These are phyloP conservation scores for Disparrhopalites patrizii DNA, from an alignment of 2,888 invertebrate genomes.

Conservation along the genomic window DNA sequence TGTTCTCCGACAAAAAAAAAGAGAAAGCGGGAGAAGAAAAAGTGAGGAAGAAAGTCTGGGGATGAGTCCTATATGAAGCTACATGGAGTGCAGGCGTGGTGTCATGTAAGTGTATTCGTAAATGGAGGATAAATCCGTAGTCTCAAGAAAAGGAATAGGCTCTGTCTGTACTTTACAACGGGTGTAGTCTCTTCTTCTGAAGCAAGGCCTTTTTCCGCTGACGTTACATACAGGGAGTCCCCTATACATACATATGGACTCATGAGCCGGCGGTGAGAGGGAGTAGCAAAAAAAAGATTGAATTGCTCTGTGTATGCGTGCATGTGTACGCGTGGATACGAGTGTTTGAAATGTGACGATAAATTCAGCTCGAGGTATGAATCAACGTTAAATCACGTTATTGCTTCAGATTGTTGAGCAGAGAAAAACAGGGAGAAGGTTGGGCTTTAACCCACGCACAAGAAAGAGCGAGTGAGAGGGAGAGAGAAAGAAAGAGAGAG, in stretches of 20 bases:
- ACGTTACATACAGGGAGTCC: too few species aligned
- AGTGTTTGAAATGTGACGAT: conserved; percentile 30
- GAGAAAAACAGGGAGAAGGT: conserved; percentile 37
- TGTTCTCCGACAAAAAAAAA: background rate
- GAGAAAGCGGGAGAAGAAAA: background rate
- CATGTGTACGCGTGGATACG: conserved; percentile 4
- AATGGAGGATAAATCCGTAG: conserved; percentile 10
- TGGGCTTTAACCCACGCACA: too few species aligned
- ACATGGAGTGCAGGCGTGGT: background rate
- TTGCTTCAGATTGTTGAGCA: conserved; percentile 28
- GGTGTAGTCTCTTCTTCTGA: background rate
- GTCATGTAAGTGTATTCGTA: background rate
- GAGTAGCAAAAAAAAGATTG: conserved; percentile 21
- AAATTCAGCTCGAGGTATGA: conserved; percentile 34
- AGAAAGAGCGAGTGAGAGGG: background rate
- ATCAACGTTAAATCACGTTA: conserved; percentile 37
- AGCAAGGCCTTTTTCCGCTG: too few species aligned
- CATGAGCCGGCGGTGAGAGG: too few species aligned
- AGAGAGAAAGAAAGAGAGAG: background rate
- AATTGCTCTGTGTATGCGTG: conserved; percentile 6
- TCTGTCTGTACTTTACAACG: too few species aligned
- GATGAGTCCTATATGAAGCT: background rate
- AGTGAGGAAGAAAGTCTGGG: background rate
- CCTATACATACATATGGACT: too few species aligned
- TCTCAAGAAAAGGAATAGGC: too few species aligned